phyloP scores from a whole-genome alignment of 92 coral and sea anemone genomes.

The Phenganax stokvisi region DNA sequence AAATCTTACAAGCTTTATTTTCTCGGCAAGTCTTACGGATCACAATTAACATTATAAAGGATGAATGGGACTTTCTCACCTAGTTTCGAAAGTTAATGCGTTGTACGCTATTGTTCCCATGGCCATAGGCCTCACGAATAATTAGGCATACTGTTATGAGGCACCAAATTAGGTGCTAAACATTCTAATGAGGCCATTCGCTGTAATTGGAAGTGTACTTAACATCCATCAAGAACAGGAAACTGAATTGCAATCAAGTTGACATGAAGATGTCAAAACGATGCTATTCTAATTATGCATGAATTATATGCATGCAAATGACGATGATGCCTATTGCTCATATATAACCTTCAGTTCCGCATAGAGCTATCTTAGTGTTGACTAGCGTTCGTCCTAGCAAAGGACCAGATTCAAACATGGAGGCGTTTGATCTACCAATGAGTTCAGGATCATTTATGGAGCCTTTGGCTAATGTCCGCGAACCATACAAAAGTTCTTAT shows the following conservation, averaged over 20 bases:
- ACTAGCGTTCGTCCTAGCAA: not conserved
- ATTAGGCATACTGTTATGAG: slow-evolving; percentile 33
- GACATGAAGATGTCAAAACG: slow-evolving; percentile 34
- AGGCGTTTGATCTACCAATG: slow-evolving; percentile 34
- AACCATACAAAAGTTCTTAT: slow-evolving; percentile 29
- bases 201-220: slow-evolving; percentile 34
- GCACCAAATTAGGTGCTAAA: slow-evolving; percentile 43
- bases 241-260: slow-evolving; percentile 32
- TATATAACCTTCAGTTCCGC: slow-evolving; percentile 16
- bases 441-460: slow-evolving; percentile 20
- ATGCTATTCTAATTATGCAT: slow-evolving; percentile 32
- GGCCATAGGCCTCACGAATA: slow-evolving; percentile 28
- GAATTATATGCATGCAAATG: slow-evolving; percentile 24
- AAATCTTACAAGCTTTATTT: not conserved
- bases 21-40: not conserved
- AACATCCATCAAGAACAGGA: slow-evolving; percentile 28
- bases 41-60: slow-evolving; percentile 12
- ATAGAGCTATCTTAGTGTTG: not conserved
- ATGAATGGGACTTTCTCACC: slow-evolving; percentile 30
- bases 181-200: slow-evolving; percentile 23
- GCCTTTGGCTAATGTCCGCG: slow-evolving; percentile 27
- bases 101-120: slow-evolving; percentile 9
- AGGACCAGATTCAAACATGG: slow-evolving; percentile 3
- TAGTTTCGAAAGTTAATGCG: slow-evolving; percentile 7
- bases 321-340: slow-evolving; percentile 2